phyloP scores from a whole-genome alignment of 2,888 invertebrate genomes.

The Rhyacophila evoluta region DNA sequence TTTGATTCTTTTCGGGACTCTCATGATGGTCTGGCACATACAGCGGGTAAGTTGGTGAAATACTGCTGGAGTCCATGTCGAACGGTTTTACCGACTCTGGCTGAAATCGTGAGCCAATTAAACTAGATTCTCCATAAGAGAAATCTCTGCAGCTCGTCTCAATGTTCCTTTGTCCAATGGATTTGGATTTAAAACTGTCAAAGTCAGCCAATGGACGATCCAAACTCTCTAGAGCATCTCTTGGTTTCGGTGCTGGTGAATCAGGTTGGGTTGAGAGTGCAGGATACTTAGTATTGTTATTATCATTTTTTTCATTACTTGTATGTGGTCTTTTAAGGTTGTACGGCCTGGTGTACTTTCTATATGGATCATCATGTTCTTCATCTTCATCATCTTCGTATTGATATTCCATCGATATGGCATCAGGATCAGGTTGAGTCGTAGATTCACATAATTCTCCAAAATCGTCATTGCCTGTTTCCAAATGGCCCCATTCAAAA shows the following conservation, averaged over 20 bases:
- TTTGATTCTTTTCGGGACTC: background rate
- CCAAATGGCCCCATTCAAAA: background rate
- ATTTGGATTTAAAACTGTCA: background rate
- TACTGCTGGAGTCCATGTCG: background rate
- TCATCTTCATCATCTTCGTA: background rate
- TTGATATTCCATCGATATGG: background rate
- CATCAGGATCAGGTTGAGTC: background rate
- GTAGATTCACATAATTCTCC: too few species aligned
- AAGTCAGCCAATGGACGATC: background rate
- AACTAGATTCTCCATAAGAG: constrained; percentile 48
- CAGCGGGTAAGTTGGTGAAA: background rate
- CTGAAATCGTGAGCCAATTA: background rate
- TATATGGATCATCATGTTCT: background rate
- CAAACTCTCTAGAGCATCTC: background rate
- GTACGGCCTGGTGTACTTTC: background rate
- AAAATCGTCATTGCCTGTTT: background rate
- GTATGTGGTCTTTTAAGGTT: background rate
- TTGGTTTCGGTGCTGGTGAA: background rate
- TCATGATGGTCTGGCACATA: background rate
- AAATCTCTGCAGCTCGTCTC: constrained; percentile 53
- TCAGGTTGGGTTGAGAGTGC: background rate
- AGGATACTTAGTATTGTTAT: background rate
- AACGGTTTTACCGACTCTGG: background rate
- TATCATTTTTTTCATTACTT: background rate
- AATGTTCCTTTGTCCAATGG: constrained; percentile 11